phyloP scores from a whole-genome alignment of 1,140 invertebrate species.

The Brachionus calyciflorus region DNA sequence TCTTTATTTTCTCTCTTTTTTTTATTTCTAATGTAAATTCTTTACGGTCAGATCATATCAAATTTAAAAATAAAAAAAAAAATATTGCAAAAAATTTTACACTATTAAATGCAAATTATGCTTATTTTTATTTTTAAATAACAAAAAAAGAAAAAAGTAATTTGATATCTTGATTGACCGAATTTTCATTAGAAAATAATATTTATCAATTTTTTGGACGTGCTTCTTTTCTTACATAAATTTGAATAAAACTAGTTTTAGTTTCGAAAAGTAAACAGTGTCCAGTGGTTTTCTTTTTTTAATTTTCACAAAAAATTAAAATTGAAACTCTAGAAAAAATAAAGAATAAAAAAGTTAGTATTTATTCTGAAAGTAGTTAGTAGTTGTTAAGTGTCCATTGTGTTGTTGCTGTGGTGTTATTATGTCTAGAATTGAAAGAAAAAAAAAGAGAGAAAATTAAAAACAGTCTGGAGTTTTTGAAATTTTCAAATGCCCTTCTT shows the following conservation, averaged over 20 bases:
- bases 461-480: slow-evolving; percentile 39
- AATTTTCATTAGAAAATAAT: slow-evolving; percentile 2
- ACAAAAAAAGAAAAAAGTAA: slow-evolving; percentile 14
- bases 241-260: too few relatives aligned
- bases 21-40: neutral
- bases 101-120: slow-evolving; percentile 15
- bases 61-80: too few relatives aligned
- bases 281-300: too few relatives aligned
- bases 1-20: too few relatives aligned
- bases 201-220: slow-evolving; percentile 24
- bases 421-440: slow-evolving; percentile 10
- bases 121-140: neutral
- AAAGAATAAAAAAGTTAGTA: neutral
- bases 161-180: slow-evolving; percentile 34
- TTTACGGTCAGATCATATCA: slow-evolving; percentile 15
- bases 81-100: slow-evolving; percentile 18
- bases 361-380: neutral
- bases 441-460: neutral
- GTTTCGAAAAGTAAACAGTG: too few relatives aligned
- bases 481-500: slow-evolving; percentile 1
- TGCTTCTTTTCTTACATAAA: neutral
- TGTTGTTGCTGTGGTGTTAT: slow-evolving; percentile 44
- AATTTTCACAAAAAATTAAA: neutral
- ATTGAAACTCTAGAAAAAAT: neutral
- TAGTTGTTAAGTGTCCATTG: slow-evolving; percentile 24